Evolutionary conservation across 2,113 vertebrate genomes (phyloP).

Genomic region (Onychorhynchus coronatus): DNA sequence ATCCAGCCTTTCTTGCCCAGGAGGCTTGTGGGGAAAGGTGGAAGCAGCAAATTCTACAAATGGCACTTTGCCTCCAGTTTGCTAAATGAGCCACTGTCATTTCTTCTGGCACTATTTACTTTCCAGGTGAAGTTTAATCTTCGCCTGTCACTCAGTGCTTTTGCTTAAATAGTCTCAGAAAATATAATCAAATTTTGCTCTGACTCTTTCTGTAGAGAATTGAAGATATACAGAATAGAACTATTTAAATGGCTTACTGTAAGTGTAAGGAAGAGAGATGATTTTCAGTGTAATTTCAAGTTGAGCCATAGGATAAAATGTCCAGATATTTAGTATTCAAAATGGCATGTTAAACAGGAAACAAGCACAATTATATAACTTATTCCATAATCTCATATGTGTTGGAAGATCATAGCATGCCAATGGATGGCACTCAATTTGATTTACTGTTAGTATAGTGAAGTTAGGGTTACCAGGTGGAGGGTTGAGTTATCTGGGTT

Average conservation of each 20-base stretch:
- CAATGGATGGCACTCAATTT: slow-evolving; percentile 52
- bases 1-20: not conserved
- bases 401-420: slow-evolving; percentile 58
- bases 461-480: slow-evolving; percentile 48
- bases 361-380: not conserved
- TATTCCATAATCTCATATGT: not conserved
- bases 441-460: not conserved
- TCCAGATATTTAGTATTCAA: not conserved
- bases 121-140: not conserved
- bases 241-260: not conserved
- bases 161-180: not conserved
- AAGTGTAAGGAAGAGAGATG: not conserved
- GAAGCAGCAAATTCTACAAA: not conserved
- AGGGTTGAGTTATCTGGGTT: slow-evolving; percentile 50
- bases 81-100: not conserved
- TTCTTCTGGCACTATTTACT: not conserved
- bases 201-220: not conserved
- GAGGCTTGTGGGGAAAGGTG: not conserved
- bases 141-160: not conserved
- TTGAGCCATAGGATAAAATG: not conserved
- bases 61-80: not conserved
- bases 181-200: not conserved
- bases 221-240: not conserved
- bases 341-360: not conserved
- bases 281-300: not conserved